Evolutionary conservation across 2,888 invertebrate genomes (phyloP).

Genomic region (Colostygia pectinataria): DNA sequence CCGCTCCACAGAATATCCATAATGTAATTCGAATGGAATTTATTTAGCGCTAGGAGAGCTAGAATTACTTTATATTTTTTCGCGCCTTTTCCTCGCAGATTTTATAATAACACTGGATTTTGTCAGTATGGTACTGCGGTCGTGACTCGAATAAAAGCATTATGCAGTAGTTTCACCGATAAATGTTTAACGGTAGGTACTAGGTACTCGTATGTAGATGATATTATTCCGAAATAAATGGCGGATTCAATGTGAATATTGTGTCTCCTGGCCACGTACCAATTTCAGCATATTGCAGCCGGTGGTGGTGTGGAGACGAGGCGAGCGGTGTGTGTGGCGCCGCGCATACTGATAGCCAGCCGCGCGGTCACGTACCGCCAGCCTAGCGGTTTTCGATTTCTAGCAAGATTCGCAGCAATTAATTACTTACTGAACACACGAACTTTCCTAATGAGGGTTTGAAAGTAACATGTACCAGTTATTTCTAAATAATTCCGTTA

Average conservation of each 20-base stretch:
- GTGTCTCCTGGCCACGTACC: conserved; percentile 65
- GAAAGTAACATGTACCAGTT: conserved; percentile 2
- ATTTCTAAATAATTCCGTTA: conserved; percentile 12
- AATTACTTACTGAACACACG: conserved; percentile 28
- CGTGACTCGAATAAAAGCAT: conserved; percentile 32
- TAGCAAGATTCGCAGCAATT: conserved; percentile 37
- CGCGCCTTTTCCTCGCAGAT: conserved; percentile 24
- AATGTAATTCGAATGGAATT: conserved; percentile 34
- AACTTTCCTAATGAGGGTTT: conserved; percentile 25
- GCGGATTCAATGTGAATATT: conserved; percentile 49
- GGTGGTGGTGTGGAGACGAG: conserved; percentile 54
- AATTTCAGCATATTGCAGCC: conserved; percentile 76
- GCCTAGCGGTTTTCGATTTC: conserved; percentile 38
- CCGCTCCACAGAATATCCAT: conserved; percentile 26
- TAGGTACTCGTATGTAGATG: no score
- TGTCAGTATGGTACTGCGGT: conserved; percentile 28
- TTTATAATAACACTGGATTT: conserved; percentile 29
- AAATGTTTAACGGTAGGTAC: conserved; percentile 27
- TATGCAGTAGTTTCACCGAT: conserved; percentile 28
- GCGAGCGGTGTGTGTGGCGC: conserved; percentile 51
- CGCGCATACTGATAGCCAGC: conserved; percentile 63
- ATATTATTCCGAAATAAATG: conserved; percentile 36
- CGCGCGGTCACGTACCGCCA: conserved; percentile 35
- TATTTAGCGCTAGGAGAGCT: conserved; percentile 14
- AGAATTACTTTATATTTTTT: conserved; percentile 26